These are phyloP conservation scores for Drosophila villosipedis DNA, from an alignment of 2,888 invertebrate species.

Conservation along the genomic window DNA sequence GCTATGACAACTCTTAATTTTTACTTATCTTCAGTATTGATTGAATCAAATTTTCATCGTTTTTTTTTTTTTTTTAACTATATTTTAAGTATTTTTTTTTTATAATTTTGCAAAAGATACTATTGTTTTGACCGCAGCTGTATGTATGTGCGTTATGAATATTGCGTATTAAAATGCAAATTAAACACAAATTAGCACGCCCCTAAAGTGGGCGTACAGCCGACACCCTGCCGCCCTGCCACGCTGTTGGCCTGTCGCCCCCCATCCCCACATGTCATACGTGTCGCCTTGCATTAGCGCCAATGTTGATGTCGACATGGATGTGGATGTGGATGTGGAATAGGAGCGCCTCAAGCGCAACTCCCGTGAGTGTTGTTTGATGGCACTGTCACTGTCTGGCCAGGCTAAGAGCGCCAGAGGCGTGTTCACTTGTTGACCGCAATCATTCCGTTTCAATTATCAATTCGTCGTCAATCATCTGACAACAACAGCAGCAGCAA, in stretches of 20 bases:
- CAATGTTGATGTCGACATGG: slow-evolving; percentile 2
- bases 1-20: not conserved
- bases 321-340: not conserved
- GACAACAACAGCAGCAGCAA: slow-evolving; percentile 29
- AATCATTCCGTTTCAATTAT: slow-evolving; percentile 55
- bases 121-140: not conserved
- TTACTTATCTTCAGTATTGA: not conserved
- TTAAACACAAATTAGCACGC: slow-evolving; percentile 75
- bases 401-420: slow-evolving; percentile 7
- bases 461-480: slow-evolving; percentile 40
- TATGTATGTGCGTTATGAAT: slow-evolving; percentile 53
- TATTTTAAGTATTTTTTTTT: not conserved
- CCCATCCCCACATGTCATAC: not conserved
- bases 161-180: slow-evolving; percentile 76
- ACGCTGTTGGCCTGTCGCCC: not conserved
- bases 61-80: not conserved
- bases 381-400: slow-evolving; percentile 17
- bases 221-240: not conserved
- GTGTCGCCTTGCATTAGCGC: slow-evolving; percentile 39
- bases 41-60: not conserved
- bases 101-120: not conserved
- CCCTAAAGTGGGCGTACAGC: slow-evolving; percentile 27
- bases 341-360: not conserved
- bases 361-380: not conserved
- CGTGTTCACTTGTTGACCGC: slow-evolving; percentile 68